Base-by-base conservation (phyloP, 2,888 invertebrate species). In the Drosophila phalerata region DNA sequence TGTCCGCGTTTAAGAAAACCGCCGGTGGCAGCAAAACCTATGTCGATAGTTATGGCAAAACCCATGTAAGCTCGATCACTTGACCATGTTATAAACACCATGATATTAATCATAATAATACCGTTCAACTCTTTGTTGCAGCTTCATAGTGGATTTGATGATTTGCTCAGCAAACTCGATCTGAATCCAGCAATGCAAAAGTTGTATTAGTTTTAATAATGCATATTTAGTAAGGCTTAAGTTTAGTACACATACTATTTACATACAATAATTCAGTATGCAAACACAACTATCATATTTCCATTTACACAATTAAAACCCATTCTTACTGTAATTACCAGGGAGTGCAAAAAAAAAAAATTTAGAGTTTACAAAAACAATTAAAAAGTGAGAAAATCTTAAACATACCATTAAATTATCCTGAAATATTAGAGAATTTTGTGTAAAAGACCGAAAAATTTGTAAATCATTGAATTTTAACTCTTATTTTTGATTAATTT, bases 71-170 rank as follows among this genome's bases (percentile, higher is more conserved):
- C 37, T 0, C 40, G 15, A 10, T 51, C 45, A 58, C 22, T 71
- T 38, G 38, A 58, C 30, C 64, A 65, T 63, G 55, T 58, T 53
- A 28, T 53, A 42, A 17, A 30, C 40, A 49, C 13, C 45, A 34
- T 42, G 17, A 30, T 30, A 30, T 30, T 53, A 30, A 60, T 52
- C n/a, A 58, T 38, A 51, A 60, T 52, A 15, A 58, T 38, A 51
- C 30, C 49, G 22, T 57, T 58, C 6, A 76, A 71, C 66, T 55
- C 37, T 48, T 45, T 32, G 1, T 77, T 81, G n/a, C 70, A 92
- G 92, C 85, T 91, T 53, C 91, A 90, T 58, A 91, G 90, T 52
- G 92, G 92, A 66, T 92, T 92, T 65, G 91, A 92, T 70, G 85
- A 90, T 69, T 80, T 92, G 56, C 88, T 92, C 53, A 90, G 88